Conservation (phyloP, 2,888 invertebrate species). For the Malthinus seriepunctatus region DNA sequence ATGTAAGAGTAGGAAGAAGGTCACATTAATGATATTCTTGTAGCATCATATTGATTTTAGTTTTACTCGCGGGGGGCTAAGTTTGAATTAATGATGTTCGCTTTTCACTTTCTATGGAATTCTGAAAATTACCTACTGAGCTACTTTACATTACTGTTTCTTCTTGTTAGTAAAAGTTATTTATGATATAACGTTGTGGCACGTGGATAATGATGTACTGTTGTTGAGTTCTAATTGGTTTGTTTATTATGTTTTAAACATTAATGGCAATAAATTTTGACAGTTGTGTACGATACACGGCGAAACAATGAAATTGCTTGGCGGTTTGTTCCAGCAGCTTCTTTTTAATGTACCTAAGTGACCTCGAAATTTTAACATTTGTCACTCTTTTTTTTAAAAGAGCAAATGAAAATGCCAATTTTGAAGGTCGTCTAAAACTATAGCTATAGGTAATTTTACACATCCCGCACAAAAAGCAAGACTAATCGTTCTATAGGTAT, state of each 20-base stretch:
- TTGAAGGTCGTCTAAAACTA: constrained; percentile 40
- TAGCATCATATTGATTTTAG: constrained; percentile 18
- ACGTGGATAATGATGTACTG: constrained; percentile 16
- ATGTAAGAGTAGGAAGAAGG: constrained; percentile 21
- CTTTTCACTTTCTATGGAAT: constrained; percentile 46
- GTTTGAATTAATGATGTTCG: constrained; percentile 11
- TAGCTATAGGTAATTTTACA: not conserved
- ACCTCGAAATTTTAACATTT: constrained; percentile 47
- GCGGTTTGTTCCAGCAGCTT: constrained; percentile 25
- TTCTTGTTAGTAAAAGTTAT: constrained; percentile 9
- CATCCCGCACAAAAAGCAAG: not conserved
- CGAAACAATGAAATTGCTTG: constrained; percentile 22
- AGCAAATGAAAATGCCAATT: constrained; percentile 39
- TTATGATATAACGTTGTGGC: constrained; percentile 9
- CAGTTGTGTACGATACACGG: constrained; percentile 6
- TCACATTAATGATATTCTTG: constrained; percentile 9
- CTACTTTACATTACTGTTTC: not conserved
- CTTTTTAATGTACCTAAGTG: constrained; percentile 30
- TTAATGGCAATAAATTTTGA: constrained; percentile 14
- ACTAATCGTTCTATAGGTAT: not conserved
- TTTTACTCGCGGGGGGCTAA: not conserved
- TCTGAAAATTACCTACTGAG: constrained; percentile 12
- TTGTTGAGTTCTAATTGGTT: constrained; percentile 15
- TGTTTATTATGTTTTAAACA: constrained; percentile 19
- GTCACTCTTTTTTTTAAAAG: not conserved